Evolutionary conservation across 2,888 invertebrate genomes (phyloP), one percentile per base, ranked within the genome.

Genomic region (Acanthosepion esculentum): DNA sequence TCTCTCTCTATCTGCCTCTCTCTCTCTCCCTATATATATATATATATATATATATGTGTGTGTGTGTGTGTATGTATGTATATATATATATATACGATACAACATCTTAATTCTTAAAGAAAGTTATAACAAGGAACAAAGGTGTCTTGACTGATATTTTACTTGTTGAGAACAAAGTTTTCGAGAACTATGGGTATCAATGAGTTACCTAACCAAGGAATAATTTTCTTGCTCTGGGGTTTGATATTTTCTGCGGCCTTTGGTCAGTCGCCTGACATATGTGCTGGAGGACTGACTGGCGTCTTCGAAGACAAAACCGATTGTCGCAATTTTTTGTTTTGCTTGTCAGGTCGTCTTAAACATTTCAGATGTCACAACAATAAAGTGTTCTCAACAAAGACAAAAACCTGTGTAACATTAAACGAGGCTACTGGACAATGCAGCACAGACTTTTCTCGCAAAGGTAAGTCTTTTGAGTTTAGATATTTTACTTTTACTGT

Each of bases 321-420:
- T 50, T 92, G 92, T 48, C 92, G 92, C 26, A 48, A 48, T 92
- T 92, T 92, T 33, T 15, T 92, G 4, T 92, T 92, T 50, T 92
- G 92, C 29, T 50, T 92, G 48, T 48, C 48, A 29, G 92, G 92
- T 50, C 92, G 15, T 48, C 92, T 50, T 50, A 92, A 92, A 92
- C 92, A 50, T 92, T 92, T 48, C 92, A 7, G 50, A 50, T 92
- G 92, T n/a, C 92, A 92, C 48, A 92, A 92, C 50, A 48, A 92
- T 48, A 41, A 92, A 92, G 50, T 92, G 15, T 92, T 48, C 20
- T 92, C 92, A 48, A 92, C 92, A 48, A 92, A 92, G 50, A 92
- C 92, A 50, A 92, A 92, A 48, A 92, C 92, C 26, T 92, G 92
- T 92, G 92, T 92, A 50, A 48, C 23, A 48, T 26, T 50, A 92